Percentiles rank a stretch among this genome's conserved stretches.
Evolutionary conservation across 2,113 vertebrate species (phyloP).

Genomic region (Bujurquina vittata): DNA sequence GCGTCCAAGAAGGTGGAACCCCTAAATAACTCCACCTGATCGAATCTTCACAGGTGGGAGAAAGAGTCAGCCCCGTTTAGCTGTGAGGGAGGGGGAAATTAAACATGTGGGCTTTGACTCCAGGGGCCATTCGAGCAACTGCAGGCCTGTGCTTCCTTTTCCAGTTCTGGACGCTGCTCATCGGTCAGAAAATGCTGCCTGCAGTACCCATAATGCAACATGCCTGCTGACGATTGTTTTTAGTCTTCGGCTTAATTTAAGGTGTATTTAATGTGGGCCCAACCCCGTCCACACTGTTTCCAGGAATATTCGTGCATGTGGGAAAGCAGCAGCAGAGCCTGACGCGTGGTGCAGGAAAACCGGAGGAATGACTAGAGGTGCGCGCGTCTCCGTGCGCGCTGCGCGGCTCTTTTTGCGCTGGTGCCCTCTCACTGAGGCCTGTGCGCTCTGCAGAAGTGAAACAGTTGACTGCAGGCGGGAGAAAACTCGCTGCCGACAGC

Average conservation of each 20-base stretch:
- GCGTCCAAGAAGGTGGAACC: not conserved
- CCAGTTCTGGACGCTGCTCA: not conserved
- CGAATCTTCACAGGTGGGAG: not conserved
- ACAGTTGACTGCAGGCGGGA: constrained; percentile 45
- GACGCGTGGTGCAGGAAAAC: not conserved
- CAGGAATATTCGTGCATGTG: not conserved
- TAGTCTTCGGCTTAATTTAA: too few species aligned
- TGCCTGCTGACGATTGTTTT: not conserved
- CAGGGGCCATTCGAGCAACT: too few species aligned
- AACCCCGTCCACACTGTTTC: not conserved
- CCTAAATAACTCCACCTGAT: not conserved
- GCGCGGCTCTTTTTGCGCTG: not conserved
- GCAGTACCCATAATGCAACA: constrained; percentile 2
- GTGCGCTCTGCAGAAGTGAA: constrained; percentile 76
- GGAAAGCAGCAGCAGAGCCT: not conserved
- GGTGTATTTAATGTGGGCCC: not conserved
- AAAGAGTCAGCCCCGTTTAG: too few species aligned
- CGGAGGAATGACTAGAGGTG: too few species aligned
- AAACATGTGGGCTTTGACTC: not conserved
- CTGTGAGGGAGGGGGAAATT: too few species aligned
- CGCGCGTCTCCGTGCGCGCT: not conserved
- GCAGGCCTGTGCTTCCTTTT: too few species aligned
- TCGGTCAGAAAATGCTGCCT: not conserved
- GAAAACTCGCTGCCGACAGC: constrained; percentile 17
- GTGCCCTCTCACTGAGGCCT: constrained; percentile 7